Base-by-base conservation (phyloP, 2,797 vertebrate genomes). In the Pelochelys cantorii region DNA sequence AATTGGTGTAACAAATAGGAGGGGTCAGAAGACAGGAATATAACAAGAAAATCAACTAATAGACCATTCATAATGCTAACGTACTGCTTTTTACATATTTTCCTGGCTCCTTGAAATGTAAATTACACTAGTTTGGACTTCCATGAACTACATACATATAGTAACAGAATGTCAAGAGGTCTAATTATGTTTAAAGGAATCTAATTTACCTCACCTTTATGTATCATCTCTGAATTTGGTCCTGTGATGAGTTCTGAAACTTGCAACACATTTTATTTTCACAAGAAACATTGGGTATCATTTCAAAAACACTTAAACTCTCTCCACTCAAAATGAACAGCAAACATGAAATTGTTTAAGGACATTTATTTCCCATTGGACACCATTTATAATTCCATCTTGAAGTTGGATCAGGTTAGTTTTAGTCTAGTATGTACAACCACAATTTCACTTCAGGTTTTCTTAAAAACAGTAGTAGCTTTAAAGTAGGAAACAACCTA, bases 21-120 rank as follows among this genome's bases (percentile, higher is more conserved):
- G 82, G 84, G 83, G 59, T 87, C 88, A 94, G 85, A 88, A 68
- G 89, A 65, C 18, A 81, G 65, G 83, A 92, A 31, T 81, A n/a
- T 94, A 92, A 89, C 90, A 82, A 83, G 56, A 84, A 95, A 96
- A 96, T 95, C 79, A 90, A 42, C 90, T 88, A 90, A 79, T 71
- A 88, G 62, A 90, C 87, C 93, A 93, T 79, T 82, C 60, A 88
- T 34, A 95, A 93, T 68, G 90, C 15, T 62, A 29, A 62, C 29
- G 7, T 62, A 31, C 27, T 14, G 29, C 60, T 31, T 62, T 62
- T 62, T 62, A 62, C 29, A 62, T 27, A 62, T 62, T 62, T 27
- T 29, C 7, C 60, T 62, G 60, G 29, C 29, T 62, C 60, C 29
- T 62, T 62, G 60, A 62, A 62, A 31, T 62, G 27, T 62, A 31